Evolutionary conservation across 92 coral and sea anemone genomes (phyloP), one percentile per base, ranked within the genome.

Genomic region (Ricordea florida): DNA sequence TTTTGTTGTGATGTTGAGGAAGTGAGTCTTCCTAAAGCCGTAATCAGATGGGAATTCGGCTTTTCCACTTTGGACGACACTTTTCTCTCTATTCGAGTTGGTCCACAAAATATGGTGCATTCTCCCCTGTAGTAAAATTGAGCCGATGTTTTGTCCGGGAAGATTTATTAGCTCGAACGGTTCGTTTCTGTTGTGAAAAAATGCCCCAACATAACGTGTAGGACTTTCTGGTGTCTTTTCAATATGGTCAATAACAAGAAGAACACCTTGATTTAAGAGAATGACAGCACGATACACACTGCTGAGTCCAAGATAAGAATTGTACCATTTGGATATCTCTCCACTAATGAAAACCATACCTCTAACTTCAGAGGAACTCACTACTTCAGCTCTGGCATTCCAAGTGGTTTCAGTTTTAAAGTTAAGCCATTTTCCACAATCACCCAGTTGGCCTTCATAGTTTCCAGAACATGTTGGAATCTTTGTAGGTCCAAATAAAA

Each of bases 391-490:
- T 29, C 80, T 67, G 1, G 97, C 94, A 52, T 55, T 20, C 98
- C 98, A 94, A 40, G 61, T 16, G 46, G 40, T 37, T 1, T 50
- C 46, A 24, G 29, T 53, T 2, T 36, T 58, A 51, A 24, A 81
- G 10, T 32, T 30, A 16, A 91, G 40, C 97, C 97, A 94, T 34
- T 55, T 70, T 5, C 43, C 35, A 22, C 92, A 75, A 50, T 81
- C 98, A n/a, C 92, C 87, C 16, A 91, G 80, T 67, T 94, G 98
- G 7, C 98, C 97, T 7, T 66, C 79, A 41, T 72, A 69, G 3
- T 76, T 64, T 15, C 51, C 83, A 28, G 80, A 50, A 47, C 92
- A 80, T 0, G 52, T 47, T 5, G 69, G 28, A 18, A 17, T 15
- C 21, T 76, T 51, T 9, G 83, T 8, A 10, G 94, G 77, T 0